phyloP scores from a whole-genome alignment of 2,797 vertebrate species.

The Coluber constrictor region DNA sequence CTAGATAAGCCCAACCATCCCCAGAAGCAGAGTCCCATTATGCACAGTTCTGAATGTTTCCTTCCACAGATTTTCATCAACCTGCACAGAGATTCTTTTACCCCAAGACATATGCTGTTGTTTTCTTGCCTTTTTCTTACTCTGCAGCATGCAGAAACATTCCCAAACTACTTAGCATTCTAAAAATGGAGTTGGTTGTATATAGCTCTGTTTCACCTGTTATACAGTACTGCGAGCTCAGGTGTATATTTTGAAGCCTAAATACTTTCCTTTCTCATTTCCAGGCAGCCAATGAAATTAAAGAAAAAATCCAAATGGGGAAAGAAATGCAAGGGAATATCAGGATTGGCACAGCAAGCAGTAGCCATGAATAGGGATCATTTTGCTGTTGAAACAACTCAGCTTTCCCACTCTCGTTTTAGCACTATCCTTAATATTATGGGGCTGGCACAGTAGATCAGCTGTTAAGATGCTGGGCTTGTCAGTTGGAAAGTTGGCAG shows the following conservation, averaged over 20 bases:
- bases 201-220: conserved; percentile 44
- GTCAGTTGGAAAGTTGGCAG: neutral
- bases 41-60: conserved; percentile 60
- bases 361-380: neutral
- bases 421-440: neutral
- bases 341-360: neutral
- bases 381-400: neutral
- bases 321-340: neutral
- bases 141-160: conserved; percentile 28
- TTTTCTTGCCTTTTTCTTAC: conserved; percentile 50
- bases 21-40: conserved; percentile 63
- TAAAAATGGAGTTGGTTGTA: conserved; percentile 44
- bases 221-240: neutral
- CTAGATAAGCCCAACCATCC: conserved; percentile 63
- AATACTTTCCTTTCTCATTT: conserved; percentile 2
- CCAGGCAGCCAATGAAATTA: conserved; percentile 31
- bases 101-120: conserved; percentile 47
- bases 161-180: conserved; percentile 55
- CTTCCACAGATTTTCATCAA: conserved; percentile 60
- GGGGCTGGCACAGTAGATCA: neutral
- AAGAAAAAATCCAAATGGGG: neutral
- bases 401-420: neutral
- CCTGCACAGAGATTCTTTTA: conserved; percentile 59
- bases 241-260: conserved; percentile 42
- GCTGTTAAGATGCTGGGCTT: neutral